phyloP scores from a whole-genome alignment of 2,797 vertebrate species.

The Parauchenoglanis punctatus region DNA sequence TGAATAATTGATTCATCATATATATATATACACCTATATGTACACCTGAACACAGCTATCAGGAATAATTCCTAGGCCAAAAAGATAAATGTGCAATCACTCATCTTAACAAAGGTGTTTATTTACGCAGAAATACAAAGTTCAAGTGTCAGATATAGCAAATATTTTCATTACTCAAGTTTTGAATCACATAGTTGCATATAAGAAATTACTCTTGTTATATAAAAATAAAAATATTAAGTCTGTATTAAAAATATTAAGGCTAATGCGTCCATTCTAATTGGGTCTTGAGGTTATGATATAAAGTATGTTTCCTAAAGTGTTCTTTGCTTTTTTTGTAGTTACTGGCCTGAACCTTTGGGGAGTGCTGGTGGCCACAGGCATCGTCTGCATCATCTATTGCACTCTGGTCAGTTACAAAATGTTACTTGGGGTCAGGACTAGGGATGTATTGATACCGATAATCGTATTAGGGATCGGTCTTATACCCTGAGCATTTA shows the following conservation, averaged over 20 bases:
- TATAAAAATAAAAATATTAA: background rate
- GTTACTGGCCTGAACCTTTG: slow-evolving; percentile 81
- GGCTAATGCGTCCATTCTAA: background rate
- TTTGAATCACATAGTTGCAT: background rate
- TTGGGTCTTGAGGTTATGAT: background rate
- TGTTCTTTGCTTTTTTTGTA: slow-evolving; percentile 53
- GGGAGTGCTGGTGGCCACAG: slow-evolving; percentile 81
- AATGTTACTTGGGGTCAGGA: background rate
- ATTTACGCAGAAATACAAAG: background rate
- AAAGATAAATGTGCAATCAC: background rate
- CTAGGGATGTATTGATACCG: background rate
- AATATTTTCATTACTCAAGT: background rate
- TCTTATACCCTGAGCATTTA: background rate
- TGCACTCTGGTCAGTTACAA: slow-evolving; percentile 78
- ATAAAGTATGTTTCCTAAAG: background rate
- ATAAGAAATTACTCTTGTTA: background rate
- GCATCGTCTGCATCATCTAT: slow-evolving; percentile 79
- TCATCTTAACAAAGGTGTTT: background rate
- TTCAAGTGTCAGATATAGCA: background rate
- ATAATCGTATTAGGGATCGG: background rate
- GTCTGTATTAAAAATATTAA: background rate
- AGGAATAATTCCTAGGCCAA: background rate
- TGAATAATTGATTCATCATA: too few species aligned
- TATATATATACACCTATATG: too few species aligned
- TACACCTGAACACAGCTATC: background rate